phyloP scores from a whole-genome alignment of 2,797 vertebrate genomes.

The Eulemur coronatus region DNA sequence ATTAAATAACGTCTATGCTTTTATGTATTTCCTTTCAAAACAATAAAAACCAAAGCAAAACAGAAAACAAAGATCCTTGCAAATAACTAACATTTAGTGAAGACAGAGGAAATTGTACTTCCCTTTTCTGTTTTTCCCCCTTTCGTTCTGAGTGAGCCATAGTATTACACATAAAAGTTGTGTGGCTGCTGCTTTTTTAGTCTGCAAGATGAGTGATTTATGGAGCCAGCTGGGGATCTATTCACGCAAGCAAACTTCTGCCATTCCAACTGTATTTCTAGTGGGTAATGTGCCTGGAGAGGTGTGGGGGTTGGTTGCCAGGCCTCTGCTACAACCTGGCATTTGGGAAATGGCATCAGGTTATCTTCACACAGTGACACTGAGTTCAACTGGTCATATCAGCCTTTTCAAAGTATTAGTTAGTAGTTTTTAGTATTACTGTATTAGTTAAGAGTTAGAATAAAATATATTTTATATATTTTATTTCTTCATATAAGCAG shows the following conservation, averaged over 20 bases:
- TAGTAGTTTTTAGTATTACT: not conserved
- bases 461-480: not conserved
- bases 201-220: conserved; percentile 64
- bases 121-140: not conserved
- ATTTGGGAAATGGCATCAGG: conserved; percentile 35
- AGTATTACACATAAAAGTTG: not conserved
- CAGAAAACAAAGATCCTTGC: not conserved
- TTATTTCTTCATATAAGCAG: conserved; percentile 36
- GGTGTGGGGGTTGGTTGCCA: not conserved
- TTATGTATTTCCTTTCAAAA: not conserved
- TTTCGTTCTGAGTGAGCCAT: conserved; percentile 45
- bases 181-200: not conserved
- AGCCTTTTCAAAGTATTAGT: not conserved
- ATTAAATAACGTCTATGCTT: not conserved
- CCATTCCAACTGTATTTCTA: not conserved
- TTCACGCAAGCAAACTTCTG: conserved; percentile 62
- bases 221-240: conserved; percentile 63
- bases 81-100: not conserved
- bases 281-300: not conserved
- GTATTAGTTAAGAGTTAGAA: not conserved
- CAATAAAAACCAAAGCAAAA: not conserved
- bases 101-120: conserved; percentile 40
- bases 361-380: not conserved
- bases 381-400: not conserved
- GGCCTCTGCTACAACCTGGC: not conserved